Evolutionary conservation across 2,888 invertebrate genomes (phyloP).

Genomic region (Hermodice carunculata): DNA sequence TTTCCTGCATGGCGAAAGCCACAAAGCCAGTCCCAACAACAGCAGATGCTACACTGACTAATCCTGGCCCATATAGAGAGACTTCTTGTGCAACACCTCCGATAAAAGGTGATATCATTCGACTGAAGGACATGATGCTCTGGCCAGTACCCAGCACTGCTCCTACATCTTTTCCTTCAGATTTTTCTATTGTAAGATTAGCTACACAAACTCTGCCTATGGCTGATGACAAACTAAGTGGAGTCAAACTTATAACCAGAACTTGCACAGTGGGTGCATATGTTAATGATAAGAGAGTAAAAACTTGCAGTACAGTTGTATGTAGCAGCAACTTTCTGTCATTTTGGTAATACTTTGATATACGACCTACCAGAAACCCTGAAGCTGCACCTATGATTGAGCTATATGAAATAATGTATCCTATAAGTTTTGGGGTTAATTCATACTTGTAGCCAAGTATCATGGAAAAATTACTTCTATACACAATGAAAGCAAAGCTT

Average conservation of each 20-base stretch:
- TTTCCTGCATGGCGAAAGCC: no score
- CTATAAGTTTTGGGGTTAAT: conserved; percentile 54
- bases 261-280: conserved; percentile 49
- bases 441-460: conserved; percentile 57
- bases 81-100: conserved; percentile 64
- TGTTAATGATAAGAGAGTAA: conserved; percentile 41
- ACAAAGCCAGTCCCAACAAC: no score
- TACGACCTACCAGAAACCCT: conserved; percentile 60
- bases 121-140: conserved; percentile 63
- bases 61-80: conserved; percentile 60
- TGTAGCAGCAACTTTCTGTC: conserved; percentile 52
- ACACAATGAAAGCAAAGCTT: conserved; percentile 63
- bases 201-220: conserved; percentile 60
- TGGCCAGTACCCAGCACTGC: conserved; percentile 66
- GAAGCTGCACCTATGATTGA: conserved; percentile 57
- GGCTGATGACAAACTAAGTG: conserved; percentile 60
- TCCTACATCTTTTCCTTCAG: conserved; percentile 53
- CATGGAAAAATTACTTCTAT: conserved; percentile 61
- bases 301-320: conserved; percentile 48
- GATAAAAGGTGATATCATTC: conserved; percentile 65
- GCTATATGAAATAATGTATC: conserved; percentile 66
- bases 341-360: conserved; percentile 52
- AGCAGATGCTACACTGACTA: conserved; percentile 68
- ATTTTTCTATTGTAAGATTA: conserved; percentile 58
- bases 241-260: conserved; percentile 51